Base-by-base conservation (phyloP, 2,113 vertebrate genomes). In the Bos indicus region DNA sequence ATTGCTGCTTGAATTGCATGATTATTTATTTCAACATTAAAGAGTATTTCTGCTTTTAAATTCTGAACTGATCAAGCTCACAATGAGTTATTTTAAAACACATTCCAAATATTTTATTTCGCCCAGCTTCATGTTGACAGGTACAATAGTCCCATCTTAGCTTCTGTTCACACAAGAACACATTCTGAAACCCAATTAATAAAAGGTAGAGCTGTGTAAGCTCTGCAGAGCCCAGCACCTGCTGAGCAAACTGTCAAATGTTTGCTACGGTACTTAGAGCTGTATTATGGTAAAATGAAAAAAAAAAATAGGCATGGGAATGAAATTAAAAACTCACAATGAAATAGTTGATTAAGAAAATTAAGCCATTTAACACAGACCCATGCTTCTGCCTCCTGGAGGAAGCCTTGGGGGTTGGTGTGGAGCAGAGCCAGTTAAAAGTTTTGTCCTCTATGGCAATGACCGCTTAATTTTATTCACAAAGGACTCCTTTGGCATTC, bases 21-120 rank as follows among this genome's bases (percentile, higher is more conserved):
- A 96, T 98, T 97, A 98, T 98, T 98, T 98, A 97, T 97, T 98
- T 98, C 92, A 98, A 98, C 96, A 77, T 97, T 96, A 97, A 97
- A 96, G 95, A 95, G 80, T 96, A 96, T 95, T 97, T 97, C 91
- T 85, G 83, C 89, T 81, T 98, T 98, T 94, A 93, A 97, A 96
- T 82, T 74, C 36, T 95, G 97, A 97, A 91, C 26, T 2, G 80
- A 98, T 98, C 95, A 98, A 97, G 87, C 40, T 81, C 95, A 97
- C 95, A 98, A 98, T 97, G 97, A 96, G 80, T 96, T 97, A 97
- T 98, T 84, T 96, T 90, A 97, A 90, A 98, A 98, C 64, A 98
- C 97, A 96, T 98, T 98, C 97, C 96, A 98, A 98, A 98, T 98
- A 97, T 98, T 98, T 98, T 98, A 98, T 98, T 99, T 98, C 67